Evolutionary conservation across 2,888 invertebrate species (phyloP).

Genomic region (Tiliacea aurago): DNA sequence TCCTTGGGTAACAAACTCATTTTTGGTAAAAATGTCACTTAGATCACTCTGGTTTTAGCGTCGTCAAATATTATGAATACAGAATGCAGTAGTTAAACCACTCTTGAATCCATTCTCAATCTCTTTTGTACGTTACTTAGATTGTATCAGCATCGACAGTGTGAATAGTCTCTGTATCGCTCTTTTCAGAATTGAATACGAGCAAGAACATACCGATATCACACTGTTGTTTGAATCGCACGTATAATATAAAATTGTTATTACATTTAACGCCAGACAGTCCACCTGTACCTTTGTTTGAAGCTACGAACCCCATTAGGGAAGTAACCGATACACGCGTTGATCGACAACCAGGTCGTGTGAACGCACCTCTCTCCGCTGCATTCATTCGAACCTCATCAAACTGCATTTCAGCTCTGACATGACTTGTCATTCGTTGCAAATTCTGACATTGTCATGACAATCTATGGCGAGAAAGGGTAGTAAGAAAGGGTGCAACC

Average conservation of each 20-base stretch:
- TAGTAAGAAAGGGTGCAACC: slow-evolving; percentile 72
- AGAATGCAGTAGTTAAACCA: not conserved
- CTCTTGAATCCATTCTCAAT: slow-evolving; percentile 10
- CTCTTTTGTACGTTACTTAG: not conserved
- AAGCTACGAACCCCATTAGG: slow-evolving; percentile 51
- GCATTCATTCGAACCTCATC: slow-evolving; percentile 74
- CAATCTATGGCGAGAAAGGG: slow-evolving; percentile 69
- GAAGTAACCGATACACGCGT: slow-evolving; percentile 55
- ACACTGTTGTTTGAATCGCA: slow-evolving; percentile 8
- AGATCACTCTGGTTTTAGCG: too few relatives aligned
- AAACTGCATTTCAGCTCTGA: slow-evolving; percentile 79
- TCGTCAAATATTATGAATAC: slow-evolving; percentile 20
- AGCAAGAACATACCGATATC: slow-evolving; percentile 15
- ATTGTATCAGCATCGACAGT: slow-evolving; percentile 30
- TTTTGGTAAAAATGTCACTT: too few relatives aligned
- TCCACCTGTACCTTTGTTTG: slow-evolving; percentile 58
- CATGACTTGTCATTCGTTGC: slow-evolving; percentile 76
- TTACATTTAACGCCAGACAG: slow-evolving; percentile 41
- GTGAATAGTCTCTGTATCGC: slow-evolving; percentile 18
- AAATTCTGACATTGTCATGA: slow-evolving; percentile 77
- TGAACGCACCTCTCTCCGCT: slow-evolving; percentile 46
- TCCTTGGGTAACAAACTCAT: too few relatives aligned
- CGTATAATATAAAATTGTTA: slow-evolving; percentile 41
- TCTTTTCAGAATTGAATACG: slow-evolving; percentile 18
- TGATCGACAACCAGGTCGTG: slow-evolving; percentile 46